Base-by-base conservation (phyloP, 2,797 vertebrate species). In the Sandelia bainsii region DNA sequence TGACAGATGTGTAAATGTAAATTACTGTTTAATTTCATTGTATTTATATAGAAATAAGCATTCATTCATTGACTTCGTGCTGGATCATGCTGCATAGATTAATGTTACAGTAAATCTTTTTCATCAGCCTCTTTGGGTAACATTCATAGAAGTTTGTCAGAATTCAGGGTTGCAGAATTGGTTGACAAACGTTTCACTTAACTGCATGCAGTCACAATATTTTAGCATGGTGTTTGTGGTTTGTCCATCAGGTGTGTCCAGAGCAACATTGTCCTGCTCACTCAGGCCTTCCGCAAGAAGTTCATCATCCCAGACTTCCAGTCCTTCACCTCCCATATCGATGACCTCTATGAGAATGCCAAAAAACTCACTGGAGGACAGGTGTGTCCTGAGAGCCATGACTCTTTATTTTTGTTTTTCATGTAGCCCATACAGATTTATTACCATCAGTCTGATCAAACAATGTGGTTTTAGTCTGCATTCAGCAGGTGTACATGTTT, bases 271-370 rank as follows among this genome's bases (percentile, higher is more conserved):
- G 97, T 99, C 82, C 95, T 99, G 88, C 95, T 99, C 83, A 99
- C 98, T 80, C 98, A 99, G 93, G 98, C 98, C 66, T 99, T 99
- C 93, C 95, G 98, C 80, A 96, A 97, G 93, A 99, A 99, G 93
- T 99, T 99, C 90, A 97, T 99, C 88, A 99, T 99, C 94, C 98
- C 98, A 46, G 98, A 99, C 92, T 99, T 98, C 89, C 94, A 96
- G 95, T 95, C 96, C 0, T 99, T 99, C 92, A 92, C 96, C 63
- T 97, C 97, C 54, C 98, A 99, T 89, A 97, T 99, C 45, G 97
- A 99, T 89, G 96, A 98, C 66, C 92, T 99, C 0, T 97, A 96
- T 80, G 97, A 99, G 81, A 96, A 80, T 70, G 97, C 96, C 92
- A 98, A 96, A 92, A 95, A 94, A 40, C 95, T 98, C 57, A 93